Percentiles rank a stretch among this genome's conserved stretches.
Evolutionary conservation across 1,140 invertebrate species (phyloP).

Genomic region (Pararge aegeria): DNA sequence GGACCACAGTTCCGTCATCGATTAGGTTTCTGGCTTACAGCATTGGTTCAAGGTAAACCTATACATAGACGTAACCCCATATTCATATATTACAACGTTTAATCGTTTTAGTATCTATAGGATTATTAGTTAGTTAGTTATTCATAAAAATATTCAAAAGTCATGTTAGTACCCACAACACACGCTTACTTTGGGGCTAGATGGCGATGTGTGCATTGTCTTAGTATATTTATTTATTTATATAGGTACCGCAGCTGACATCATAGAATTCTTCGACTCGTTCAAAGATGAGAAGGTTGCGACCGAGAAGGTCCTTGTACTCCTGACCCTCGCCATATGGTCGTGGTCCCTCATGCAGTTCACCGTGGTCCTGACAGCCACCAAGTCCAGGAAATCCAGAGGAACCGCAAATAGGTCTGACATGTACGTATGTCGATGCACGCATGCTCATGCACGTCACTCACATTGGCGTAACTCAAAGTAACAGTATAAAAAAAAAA

Average conservation of each 20-base stretch:
- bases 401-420: constrained; percentile 81
- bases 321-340: constrained; percentile 90
- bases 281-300: constrained; percentile 93
- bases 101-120: no score
- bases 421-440: constrained; percentile 67
- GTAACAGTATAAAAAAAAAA: no score
- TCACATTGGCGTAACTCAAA: background rate
- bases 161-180: no score
- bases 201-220: no score
- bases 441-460: constrained; percentile 32
- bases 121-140: no score
- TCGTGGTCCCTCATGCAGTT: constrained; percentile 95
- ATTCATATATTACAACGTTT: no score
- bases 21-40: no score
- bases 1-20: no score
- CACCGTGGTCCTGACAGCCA: constrained; percentile 93
- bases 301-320: constrained; percentile 85
- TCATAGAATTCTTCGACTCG: constrained; percentile 97
- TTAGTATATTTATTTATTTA: background rate
- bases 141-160: no score
- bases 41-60: no score
- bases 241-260: constrained; percentile 92
- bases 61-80: no score
- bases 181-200: no score
- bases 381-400: constrained; percentile 87